Evolutionary conservation across 2,797 vertebrate genomes (phyloP).

Genomic region (Myotis daubentonii): DNA sequence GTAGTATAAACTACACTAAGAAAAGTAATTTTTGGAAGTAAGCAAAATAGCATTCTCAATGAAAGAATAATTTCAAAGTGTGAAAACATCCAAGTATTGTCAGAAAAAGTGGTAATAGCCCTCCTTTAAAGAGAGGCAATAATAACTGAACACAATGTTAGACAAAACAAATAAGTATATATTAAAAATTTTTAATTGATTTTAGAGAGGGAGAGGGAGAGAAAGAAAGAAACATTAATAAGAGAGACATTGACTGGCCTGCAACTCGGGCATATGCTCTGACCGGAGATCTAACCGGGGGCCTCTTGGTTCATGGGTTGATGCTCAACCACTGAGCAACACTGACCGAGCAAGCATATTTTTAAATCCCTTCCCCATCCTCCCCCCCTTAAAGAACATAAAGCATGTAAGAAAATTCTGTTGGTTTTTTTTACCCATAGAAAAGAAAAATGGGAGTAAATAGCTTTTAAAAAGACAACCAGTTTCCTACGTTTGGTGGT

Average conservation of each 20-base stretch:
- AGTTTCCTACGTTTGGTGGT: neutral
- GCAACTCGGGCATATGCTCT: too few species aligned
- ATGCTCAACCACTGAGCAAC: too few species aligned
- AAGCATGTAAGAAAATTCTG: neutral
- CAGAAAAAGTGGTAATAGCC: neutral
- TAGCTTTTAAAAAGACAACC: neutral
- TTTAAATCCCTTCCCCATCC: neutral
- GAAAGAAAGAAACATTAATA: too few species aligned
- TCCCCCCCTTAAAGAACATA: neutral
- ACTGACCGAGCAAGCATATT: neutral
- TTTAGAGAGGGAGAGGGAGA: too few species aligned
- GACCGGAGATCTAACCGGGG: too few species aligned
- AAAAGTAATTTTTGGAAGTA: neutral
- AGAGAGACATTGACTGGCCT: too few species aligned
- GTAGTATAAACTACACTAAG: neutral
- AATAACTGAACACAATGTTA: constrained; percentile 16
- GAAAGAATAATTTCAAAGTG: neutral
- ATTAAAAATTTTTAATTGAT: too few species aligned
- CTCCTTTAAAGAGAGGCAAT: neutral
- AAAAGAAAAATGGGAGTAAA: constrained; percentile 7
- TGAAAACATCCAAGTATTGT: neutral
- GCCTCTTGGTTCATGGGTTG: too few species aligned
- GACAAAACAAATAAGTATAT: neutral
- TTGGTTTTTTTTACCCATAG: neutral
- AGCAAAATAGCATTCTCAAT: neutral